A percentile compares a stretch with the other conserved stretches of the same genome.
These are phyloP conservation scores for Steatocranus sp. DNA, from an alignment of 2,797 vertebrate species.

Conservation along the genomic window DNA sequence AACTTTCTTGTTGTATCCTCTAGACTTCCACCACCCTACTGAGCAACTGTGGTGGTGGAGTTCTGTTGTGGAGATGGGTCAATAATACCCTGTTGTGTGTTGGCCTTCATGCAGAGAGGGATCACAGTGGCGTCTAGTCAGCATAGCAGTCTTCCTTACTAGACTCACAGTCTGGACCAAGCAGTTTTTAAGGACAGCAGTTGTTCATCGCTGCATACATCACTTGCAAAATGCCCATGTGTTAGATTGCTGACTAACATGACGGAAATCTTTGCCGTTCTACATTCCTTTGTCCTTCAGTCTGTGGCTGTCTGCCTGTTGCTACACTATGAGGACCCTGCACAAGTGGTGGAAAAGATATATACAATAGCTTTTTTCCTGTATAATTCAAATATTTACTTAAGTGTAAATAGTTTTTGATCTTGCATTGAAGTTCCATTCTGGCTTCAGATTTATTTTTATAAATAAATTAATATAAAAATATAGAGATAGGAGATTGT, in stretches of 20 bases:
- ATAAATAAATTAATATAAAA: not conserved
- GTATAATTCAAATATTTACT: not conserved
- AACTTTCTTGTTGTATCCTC: not conserved
- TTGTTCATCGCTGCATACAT: constrained; percentile 45
- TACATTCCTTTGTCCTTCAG: constrained; percentile 25
- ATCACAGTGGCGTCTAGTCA: constrained; percentile 52
- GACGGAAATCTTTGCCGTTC: constrained; percentile 35
- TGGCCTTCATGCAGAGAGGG: constrained; percentile 33
- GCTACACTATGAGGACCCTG: not conserved
- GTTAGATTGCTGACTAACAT: constrained; percentile 44
- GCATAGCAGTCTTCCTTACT: constrained; percentile 12
- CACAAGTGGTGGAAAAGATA: not conserved
- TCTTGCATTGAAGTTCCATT: not conserved
- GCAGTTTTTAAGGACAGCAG: constrained; percentile 62
- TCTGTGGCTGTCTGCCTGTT: not conserved
- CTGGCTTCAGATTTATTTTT: not conserved
- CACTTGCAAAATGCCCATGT: constrained; percentile 39
- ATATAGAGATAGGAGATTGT: not conserved
- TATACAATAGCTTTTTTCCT: not conserved
- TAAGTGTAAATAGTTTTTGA: fast-evolving
- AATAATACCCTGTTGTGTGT: constrained; percentile 64
- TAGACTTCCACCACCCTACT: not conserved
- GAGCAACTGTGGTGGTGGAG: constrained; percentile 60
- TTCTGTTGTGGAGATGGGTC: constrained; percentile 63
- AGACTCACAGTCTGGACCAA: constrained; percentile 35